A percentile compares a stretch with the other conserved stretches of the same genome.
Conservation (phyloP, 2,888 invertebrate species). For the Miltochrista miniata region DNA sequence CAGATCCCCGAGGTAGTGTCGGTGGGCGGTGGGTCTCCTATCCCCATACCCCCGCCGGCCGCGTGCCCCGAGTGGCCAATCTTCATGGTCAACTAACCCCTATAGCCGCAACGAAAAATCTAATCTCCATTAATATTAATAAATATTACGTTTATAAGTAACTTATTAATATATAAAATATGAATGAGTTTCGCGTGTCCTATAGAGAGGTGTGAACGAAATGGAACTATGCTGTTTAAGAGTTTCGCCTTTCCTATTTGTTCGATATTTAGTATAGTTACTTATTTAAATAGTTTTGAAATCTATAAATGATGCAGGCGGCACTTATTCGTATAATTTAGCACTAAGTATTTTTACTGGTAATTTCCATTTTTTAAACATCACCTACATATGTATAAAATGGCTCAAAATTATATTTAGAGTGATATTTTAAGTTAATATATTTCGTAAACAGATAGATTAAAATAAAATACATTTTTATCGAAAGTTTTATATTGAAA, state of each 20-base stretch:
- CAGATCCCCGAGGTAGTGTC: conserved; percentile 77
- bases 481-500: conserved; percentile 4
- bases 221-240: too few species aligned
- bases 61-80: conserved; percentile 78
- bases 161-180: conserved; percentile 13
- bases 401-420: conserved; percentile 30
- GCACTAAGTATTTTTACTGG: conserved; percentile 19
- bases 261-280: background rate
- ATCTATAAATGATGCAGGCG: background rate
- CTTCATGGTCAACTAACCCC: conserved; percentile 72
- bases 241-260: background rate
- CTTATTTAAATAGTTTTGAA: background rate
- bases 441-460: conserved; percentile 8
- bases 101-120: conserved; percentile 13
- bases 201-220: background rate
- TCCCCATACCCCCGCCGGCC: conserved; percentile 74
- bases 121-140: conserved; percentile 12
- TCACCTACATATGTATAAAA: conserved; percentile 22
- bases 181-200: conserved; percentile 6
- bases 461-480: conserved; percentile 7
- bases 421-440: conserved; percentile 14
- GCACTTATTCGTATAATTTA: conserved; percentile 12
- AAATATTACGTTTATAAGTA: conserved; percentile 5
- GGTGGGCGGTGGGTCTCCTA: conserved; percentile 73
- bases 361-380: conserved; percentile 7